A percentile compares a stretch with the other conserved stretches of the same genome.
Evolutionary conservation across 1,140 invertebrate species (phyloP).

Genomic region (Cotesia chilonis): DNA sequence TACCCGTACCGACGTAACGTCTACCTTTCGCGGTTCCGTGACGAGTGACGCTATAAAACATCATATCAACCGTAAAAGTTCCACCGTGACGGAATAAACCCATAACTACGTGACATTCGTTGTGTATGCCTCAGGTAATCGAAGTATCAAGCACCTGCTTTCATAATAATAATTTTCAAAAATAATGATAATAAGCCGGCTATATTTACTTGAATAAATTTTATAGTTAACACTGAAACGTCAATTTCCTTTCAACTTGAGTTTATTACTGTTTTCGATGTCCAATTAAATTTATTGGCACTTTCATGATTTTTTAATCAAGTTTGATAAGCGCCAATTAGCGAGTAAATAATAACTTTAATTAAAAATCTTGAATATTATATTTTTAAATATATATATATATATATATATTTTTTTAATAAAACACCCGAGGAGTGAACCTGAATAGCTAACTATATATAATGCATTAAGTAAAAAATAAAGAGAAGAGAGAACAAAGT

Average conservation of each 20-base stretch:
- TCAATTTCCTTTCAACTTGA: no score
- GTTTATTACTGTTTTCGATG: no score
- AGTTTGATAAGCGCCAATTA: no score
- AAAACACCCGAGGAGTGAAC: no score
- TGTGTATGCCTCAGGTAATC: constrained; percentile 5
- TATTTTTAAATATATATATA: no score
- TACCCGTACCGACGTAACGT: not conserved
- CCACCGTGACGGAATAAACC: constrained; percentile 32
- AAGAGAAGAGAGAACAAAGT: constrained; percentile 18
- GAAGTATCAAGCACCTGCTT: constrained; percentile 13
- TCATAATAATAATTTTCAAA: not conserved
- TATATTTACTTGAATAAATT: not conserved
- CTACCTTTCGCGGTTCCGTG: constrained; percentile 22
- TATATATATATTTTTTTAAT: no score
- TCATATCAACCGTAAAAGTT: constrained; percentile 22
- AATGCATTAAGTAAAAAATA: not conserved
- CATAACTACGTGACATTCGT: constrained; percentile 23
- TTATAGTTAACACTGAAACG: no score
- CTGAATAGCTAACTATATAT: not conserved
- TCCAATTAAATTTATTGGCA: no score
- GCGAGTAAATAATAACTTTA: no score
- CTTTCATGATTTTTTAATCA: no score
- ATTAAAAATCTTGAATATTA: no score
- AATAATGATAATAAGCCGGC: not conserved
- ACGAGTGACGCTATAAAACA: constrained; percentile 28